A percentile compares a stretch with the other conserved stretches of the same genome.
These are phyloP conservation scores for Nothobranchius furzeri DNA, from an alignment of 2,113 vertebrate species.

Conservation along the genomic window DNA sequence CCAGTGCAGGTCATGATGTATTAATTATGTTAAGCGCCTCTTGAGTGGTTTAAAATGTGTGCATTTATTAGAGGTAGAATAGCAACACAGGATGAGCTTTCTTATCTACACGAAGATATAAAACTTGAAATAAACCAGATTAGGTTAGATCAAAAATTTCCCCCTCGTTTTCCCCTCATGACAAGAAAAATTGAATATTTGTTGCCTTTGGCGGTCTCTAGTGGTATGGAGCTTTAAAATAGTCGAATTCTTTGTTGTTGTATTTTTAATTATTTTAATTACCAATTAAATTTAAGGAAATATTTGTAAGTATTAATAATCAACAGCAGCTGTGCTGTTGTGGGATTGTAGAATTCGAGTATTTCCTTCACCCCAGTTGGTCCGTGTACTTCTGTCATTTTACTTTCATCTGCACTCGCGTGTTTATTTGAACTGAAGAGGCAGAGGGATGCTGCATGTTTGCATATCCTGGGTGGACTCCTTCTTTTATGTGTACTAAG, in stretches of 20 bases:
- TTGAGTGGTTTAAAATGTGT: too few relatives aligned
- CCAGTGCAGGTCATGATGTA: background rate
- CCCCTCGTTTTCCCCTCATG: background rate
- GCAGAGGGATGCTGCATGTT: slow-evolving; percentile 41
- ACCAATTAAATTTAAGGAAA: background rate
- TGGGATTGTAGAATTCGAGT: too few relatives aligned
- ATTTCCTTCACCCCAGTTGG: too few relatives aligned
- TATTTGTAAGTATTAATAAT: too few relatives aligned
- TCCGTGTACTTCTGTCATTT: background rate
- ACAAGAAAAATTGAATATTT: background rate
- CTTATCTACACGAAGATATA: too few relatives aligned
- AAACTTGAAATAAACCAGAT: too few relatives aligned
- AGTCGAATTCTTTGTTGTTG: background rate
- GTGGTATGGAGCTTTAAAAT: slow-evolving; percentile 28
- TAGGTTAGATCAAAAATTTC: background rate
- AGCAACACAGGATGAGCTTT: too few relatives aligned
- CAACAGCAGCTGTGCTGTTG: too few relatives aligned
- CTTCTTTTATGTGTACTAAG: slow-evolving; percentile 54
- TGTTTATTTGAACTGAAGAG: slow-evolving; percentile 17
- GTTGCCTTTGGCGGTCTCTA: slow-evolving; percentile 56
- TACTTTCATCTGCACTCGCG: slow-evolving; percentile 16
- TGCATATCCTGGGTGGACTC: slow-evolving; percentile 76
- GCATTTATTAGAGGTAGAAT: too few relatives aligned
- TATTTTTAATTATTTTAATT: too few relatives aligned
- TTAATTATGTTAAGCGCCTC: background rate